Evolutionary conservation across 2,113 vertebrate genomes (phyloP).

Genomic region (Chaetodon auriga): DNA sequence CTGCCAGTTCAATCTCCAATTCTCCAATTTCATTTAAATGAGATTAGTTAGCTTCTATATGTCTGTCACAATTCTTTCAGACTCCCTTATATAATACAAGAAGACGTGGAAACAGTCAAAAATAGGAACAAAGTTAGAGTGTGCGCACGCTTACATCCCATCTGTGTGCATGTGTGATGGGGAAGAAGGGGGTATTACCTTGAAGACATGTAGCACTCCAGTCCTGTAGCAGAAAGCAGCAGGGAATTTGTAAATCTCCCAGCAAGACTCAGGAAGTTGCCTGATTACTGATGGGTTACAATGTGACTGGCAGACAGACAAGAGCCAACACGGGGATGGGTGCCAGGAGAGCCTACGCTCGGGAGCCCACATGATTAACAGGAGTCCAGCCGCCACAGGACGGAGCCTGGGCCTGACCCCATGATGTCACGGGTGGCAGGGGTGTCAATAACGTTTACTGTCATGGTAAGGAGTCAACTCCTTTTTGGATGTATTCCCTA

Average conservation of each 20-base stretch:
- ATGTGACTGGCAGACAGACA: slow-evolving; percentile 33
- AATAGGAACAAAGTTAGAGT: too few relatives aligned
- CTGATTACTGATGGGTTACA: slow-evolving; percentile 48
- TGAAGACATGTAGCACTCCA: slow-evolving; percentile 38
- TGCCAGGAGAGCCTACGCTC: slow-evolving; percentile 45
- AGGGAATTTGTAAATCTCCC: slow-evolving; percentile 43
- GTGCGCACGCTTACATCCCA: slow-evolving; percentile 1
- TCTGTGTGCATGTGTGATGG: slow-evolving; percentile 6
- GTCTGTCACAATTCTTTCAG: not conserved
- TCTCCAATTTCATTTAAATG: slow-evolving; percentile 20
- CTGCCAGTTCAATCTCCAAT: slow-evolving; percentile 3
- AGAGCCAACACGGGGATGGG: slow-evolving; percentile 11
- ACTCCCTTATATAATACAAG: not conserved
- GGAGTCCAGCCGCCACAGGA: slow-evolving; percentile 36
- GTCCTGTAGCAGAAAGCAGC: slow-evolving; percentile 16
- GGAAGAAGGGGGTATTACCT: slow-evolving; percentile 2
- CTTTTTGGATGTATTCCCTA: slow-evolving; percentile 1
- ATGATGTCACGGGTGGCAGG: not conserved
- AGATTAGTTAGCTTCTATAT: slow-evolving; percentile 5
- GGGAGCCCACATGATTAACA: slow-evolving; percentile 20
- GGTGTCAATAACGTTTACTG: slow-evolving; percentile 9
- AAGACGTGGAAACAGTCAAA: slow-evolving; percentile 3
- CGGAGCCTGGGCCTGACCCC: slow-evolving; percentile 4
- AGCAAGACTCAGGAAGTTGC: slow-evolving; percentile 50
- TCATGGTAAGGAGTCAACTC: not conserved